Evolutionary conservation across 2,888 invertebrate genomes (phyloP), one percentile per base, ranked within the genome.

Genomic region (Drosophila kuntzei): DNA sequence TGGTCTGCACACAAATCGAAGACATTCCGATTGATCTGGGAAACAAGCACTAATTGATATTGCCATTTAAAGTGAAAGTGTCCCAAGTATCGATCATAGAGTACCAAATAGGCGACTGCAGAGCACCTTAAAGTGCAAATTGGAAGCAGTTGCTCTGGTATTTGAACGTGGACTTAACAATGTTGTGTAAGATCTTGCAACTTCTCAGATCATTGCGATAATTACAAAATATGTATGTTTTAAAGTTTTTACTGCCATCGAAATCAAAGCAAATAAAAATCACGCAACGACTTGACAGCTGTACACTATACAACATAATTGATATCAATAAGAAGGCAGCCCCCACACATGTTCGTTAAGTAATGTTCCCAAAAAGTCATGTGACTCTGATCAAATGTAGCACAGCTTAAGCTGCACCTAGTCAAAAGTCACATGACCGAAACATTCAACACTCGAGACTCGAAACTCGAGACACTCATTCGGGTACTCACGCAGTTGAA

Each of bases 31-130:
- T 79, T 71, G 71, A 53, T 68, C 53, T 57, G 39, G 59, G 44
- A 64, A 85, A 83, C 79, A 73, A 62, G 87, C 76, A 89, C 90
- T 87, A 87, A 87, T 87, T 89, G 86, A 89, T 88, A 83, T 84
- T 63, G 66, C 86, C 90, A 76, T 88, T 87, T 89, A 55, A 46
- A 89, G 73, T 61, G 79, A 84, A 84, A 84, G 89, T 88, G 87
- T 83, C 77, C 70, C 82, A 74, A 77, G 81, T 60, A 39, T 41
- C 41, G 34, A 43, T 32, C 18, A 16, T 16, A 7, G 47, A 29
- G 47, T 16, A 27, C 39, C 34, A 32, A 32, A 54, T 43, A 59
- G 69, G 2, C n/a, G 37, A 47, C 43, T 41, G 22, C 39, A 9
- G 50, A 65, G 88, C 89, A 86, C 77, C 73, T 64, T 41, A 72